phyloP scores from a whole-genome alignment of 2,797 vertebrate species.

The Sebastes itinus region DNA sequence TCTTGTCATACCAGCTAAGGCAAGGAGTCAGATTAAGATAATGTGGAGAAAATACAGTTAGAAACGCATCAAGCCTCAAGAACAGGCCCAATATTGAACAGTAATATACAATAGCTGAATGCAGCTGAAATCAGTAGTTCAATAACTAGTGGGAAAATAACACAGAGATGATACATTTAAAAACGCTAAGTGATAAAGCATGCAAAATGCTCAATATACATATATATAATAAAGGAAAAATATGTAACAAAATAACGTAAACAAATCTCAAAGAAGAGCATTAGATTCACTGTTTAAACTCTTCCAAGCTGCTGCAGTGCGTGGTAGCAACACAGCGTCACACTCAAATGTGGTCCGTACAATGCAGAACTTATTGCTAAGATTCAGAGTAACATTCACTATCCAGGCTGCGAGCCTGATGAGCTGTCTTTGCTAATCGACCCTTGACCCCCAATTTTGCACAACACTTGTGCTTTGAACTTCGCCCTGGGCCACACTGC shows the following conservation, averaged over 20 bases:
- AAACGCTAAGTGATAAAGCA: conserved; percentile 11
- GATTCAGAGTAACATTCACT: conserved; percentile 29
- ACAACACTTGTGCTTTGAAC: conserved; percentile 4
- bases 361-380: not conserved
- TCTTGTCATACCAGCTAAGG: not conserved
- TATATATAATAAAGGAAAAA: conserved; percentile 12
- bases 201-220: conserved; percentile 24
- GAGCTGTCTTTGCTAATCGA: conserved; percentile 31
- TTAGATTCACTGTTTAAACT: conserved; percentile 3
- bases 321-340: not conserved
- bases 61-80: conserved; percentile 26
- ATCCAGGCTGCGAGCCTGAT: conserved; percentile 34
- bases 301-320: conserved; percentile 18
- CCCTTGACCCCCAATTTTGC: not conserved
- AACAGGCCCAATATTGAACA: conserved; percentile 37
- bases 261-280: conserved; percentile 18
- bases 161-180: not conserved
- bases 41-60: conserved; percentile 13
- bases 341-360: not conserved
- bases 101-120: conserved; percentile 34
- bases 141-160: conserved; percentile 32
- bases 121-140: conserved; percentile 67
- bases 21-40: conserved; percentile 37
- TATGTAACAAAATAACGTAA: not conserved
- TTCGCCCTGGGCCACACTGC: not conserved